These are phyloP conservation scores for Aphrophora alni DNA, from an alignment of 2,888 invertebrate species.

Conservation along the genomic window DNA sequence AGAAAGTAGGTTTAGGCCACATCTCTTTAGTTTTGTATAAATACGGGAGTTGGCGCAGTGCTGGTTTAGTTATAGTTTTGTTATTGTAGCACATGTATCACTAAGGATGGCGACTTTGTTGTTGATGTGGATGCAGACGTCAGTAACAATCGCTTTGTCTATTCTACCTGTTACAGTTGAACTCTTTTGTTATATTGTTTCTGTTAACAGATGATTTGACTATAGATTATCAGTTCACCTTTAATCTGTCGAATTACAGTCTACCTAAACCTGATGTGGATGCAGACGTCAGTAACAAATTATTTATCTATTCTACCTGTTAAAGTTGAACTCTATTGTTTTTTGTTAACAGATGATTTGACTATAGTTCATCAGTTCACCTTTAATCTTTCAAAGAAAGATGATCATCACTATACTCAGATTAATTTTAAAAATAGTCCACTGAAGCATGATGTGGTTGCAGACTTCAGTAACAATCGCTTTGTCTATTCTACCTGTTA, in stretches of 20 bases:
- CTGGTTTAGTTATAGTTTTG: too few species aligned
- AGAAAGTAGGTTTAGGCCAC: too few species aligned
- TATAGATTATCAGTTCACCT: slow-evolving; percentile 98
- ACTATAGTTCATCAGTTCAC: slow-evolving; percentile 99
- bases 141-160: slow-evolving; percentile 86
- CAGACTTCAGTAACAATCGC: slow-evolving; percentile 88
- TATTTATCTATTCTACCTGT: too few species aligned
- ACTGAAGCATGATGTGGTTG: slow-evolving; percentile 89
- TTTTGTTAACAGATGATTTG: slow-evolving; percentile 81
- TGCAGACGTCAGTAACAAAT: slow-evolving; percentile 88
- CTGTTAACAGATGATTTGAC: slow-evolving; percentile 82
- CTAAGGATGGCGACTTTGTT: too few species aligned
- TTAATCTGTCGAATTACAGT: slow-evolving; percentile 95
- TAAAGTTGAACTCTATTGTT: too few species aligned
- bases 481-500: too few species aligned
- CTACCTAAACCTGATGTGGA: slow-evolving; percentile 92
- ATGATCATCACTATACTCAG: slow-evolving; percentile 91
- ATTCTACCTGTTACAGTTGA: too few species aligned
- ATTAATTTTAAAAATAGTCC: slow-evolving; percentile 98
- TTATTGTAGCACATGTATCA: too few species aligned
- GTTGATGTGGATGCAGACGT: slow-evolving; percentile 93
- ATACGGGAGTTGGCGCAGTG: too few species aligned
- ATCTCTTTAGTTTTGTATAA: too few species aligned
- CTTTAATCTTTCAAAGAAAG: slow-evolving; percentile 96
- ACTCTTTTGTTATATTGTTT: too few species aligned